These are phyloP conservation scores for Panurus biarmicus DNA, from an alignment of 2,113 vertebrate genomes.

Conservation along the genomic window DNA sequence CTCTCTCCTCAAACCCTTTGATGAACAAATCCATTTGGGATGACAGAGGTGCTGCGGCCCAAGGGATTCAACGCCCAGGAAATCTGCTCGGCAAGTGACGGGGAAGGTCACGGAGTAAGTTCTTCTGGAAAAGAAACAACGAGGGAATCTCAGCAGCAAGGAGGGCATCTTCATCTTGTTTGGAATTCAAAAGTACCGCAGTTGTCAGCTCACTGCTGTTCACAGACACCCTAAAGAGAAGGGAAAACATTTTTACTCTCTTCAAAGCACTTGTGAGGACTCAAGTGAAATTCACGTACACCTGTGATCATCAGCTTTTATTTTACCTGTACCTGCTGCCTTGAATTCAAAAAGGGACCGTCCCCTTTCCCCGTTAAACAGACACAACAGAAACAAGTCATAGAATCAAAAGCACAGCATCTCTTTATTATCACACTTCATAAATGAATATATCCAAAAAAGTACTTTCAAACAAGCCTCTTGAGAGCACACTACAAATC, in stretches of 20 bases:
- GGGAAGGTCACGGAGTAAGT: neutral
- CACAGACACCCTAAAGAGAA: conserved; percentile 11
- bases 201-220: neutral
- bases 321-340: neutral
- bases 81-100: neutral
- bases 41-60: accelerated
- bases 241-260: neutral
- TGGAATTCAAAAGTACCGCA: neutral
- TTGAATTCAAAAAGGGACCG: neutral
- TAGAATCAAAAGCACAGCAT: neutral
- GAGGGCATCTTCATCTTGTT: conserved; percentile 57
- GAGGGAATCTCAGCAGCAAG: conserved; percentile 26
- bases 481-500: neutral
- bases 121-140: neutral
- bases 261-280: neutral
- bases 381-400: neutral
- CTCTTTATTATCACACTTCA: neutral
- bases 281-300: neutral
- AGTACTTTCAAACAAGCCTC: neutral
- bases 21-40: neutral
- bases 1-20: neutral
- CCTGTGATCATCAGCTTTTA: neutral
- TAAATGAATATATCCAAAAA: neutral
- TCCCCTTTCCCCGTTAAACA: accelerated
- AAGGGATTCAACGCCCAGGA: neutral